Base-by-base conservation (phyloP, 2,113 vertebrate genomes). In the Alexandromys fortis region DNA sequence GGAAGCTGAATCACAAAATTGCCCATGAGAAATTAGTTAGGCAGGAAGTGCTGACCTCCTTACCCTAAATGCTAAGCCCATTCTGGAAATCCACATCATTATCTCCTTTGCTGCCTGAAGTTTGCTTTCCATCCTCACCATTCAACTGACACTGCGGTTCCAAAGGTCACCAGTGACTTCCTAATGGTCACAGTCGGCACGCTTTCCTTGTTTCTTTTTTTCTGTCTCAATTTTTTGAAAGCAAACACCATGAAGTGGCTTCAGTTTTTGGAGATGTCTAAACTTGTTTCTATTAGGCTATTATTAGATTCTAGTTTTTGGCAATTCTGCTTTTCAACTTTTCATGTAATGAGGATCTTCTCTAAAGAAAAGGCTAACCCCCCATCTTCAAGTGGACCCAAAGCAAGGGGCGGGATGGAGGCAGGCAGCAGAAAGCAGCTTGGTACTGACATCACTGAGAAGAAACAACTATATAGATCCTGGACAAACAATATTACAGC, bases 1-100 rank as follows among this genome's bases (percentile, higher is more conserved):
- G 92, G 96, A 97, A 96, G 88, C 85, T 86, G 85, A 91, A 97
- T 95, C 72, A 94, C 79, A 90, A 77, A 97, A 95, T 86, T 96
- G 67, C 81, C 81, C 94, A 76, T 86, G 93, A 97, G 81, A 95
- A 97, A 97, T 95, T 86, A 96, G 42, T 7, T 73, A 95, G 89
- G 90, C 96, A 96, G 88, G 86, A 97, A 97, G 68, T 77, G n/a
- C 76, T 83, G 87, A 93, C 83, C 79, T 95, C 49, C 65, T 94
- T 63, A 92, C 67, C 55, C 58, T 35, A 67, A 86, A 89, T 38
- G 24, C 77, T 58, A 86, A 79, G 70, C 70, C 28, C 45, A 4
- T 91, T 94, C 90, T 96, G 88, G 79, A 96, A 96, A 92, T n/a
- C 49, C 21, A 49, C 90, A 52, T 92, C 81, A 91, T 93, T 93